Evolutionary conservation across 2,113 vertebrate species (phyloP).

Genomic region (Centropus unirufus): DNA sequence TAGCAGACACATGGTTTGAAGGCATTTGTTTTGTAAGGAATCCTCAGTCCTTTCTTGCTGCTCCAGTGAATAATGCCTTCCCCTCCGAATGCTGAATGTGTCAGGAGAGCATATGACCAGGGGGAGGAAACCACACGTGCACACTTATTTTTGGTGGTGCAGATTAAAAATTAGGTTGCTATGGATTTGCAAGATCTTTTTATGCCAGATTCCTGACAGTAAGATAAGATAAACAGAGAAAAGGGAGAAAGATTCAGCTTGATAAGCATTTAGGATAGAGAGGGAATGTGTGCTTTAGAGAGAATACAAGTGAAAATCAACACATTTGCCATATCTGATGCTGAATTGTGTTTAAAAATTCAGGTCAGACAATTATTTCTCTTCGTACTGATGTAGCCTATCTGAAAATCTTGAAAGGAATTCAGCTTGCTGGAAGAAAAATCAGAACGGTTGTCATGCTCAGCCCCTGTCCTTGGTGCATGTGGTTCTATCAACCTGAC

Average conservation of each 20-base stretch:
- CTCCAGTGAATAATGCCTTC: conserved; percentile 3
- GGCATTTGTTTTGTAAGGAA: not conserved
- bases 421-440: not conserved
- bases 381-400: not conserved
- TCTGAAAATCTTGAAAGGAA: not conserved
- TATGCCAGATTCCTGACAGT: not conserved
- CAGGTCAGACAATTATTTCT: not conserved
- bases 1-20: not conserved
- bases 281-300: not conserved
- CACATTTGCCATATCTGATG: not conserved
- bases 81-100: not conserved
- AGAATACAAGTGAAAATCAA: not conserved
- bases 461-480: not conserved
- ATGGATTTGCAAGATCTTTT: not conserved
- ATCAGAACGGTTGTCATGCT: not conserved
- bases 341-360: not conserved
- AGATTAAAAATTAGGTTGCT: not conserved
- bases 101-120: not conserved
- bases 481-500: not conserved
- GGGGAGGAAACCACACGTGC: not conserved
- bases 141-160: not conserved
- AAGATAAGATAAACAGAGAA: not conserved
- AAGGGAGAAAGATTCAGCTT: not conserved
- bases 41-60: not conserved
- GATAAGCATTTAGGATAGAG: not conserved